phyloP scores from a whole-genome alignment of 92 coral and sea anemone species.

The Heteractis magnifica region DNA sequence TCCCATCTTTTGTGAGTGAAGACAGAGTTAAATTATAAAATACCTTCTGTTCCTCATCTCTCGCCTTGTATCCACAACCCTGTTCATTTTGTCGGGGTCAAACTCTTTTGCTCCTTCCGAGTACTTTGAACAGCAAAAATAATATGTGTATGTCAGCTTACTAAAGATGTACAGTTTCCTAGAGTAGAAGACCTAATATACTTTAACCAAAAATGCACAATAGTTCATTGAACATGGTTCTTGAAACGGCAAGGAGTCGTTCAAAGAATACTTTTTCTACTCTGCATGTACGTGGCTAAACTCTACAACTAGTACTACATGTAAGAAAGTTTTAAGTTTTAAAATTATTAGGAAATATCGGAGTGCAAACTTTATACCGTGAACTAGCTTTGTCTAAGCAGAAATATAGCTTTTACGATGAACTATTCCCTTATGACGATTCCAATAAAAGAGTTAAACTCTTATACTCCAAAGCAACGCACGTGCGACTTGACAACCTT shows the following conservation, averaged over 20 bases:
- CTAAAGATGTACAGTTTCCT: background rate
- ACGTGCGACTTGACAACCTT: slow-evolving; percentile 19
- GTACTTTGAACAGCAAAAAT: slow-evolving; percentile 30
- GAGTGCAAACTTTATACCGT: too few species aligned
- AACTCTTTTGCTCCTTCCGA: slow-evolving; percentile 62
- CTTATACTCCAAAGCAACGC: background rate
- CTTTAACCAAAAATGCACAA: background rate
- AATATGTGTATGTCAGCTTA: background rate
- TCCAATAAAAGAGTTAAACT: too few species aligned
- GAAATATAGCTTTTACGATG: too few species aligned
- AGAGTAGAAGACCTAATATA: background rate
- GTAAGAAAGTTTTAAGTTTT: too few species aligned
- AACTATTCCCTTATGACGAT: too few species aligned
- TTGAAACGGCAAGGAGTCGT: too few species aligned
- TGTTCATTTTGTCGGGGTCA: slow-evolving; percentile 71
- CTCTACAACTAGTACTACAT: too few species aligned
- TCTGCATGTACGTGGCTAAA: too few species aligned
- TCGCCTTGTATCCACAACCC: slow-evolving; percentile 62
- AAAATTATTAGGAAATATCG: too few species aligned
- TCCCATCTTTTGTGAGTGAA: background rate
- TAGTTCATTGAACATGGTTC: too few species aligned
- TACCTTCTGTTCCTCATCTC: slow-evolving; percentile 59
- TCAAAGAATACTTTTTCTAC: too few species aligned
- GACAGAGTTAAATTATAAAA: background rate
- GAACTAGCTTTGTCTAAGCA: too few species aligned